Conservation (phyloP, 2,113 vertebrate genomes). For the Galeopterus variegatus region DNA sequence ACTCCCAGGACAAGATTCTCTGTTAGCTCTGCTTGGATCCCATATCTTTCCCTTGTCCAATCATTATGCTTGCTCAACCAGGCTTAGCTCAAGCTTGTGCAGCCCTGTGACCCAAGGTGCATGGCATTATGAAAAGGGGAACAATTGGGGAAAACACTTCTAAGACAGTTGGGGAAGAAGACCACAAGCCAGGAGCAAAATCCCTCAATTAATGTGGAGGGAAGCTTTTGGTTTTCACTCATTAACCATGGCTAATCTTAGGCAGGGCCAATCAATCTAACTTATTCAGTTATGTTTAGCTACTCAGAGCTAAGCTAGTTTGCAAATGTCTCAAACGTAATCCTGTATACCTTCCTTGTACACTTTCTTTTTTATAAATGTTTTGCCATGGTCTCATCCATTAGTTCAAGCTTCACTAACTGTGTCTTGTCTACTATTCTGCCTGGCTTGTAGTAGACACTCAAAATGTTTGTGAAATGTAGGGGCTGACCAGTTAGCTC, state of each 20-base stretch:
- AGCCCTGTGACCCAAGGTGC: too few relatives aligned
- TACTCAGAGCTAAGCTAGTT: not conserved
- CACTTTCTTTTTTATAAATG: not conserved
- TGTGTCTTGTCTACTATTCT: not conserved
- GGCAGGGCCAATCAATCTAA: not conserved
- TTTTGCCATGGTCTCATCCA: not conserved
- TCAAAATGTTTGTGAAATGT: not conserved
- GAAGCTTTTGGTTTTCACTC: not conserved
- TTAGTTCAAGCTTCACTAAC: constrained; percentile 8
- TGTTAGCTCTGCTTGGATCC: not conserved
- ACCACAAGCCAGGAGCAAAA: not conserved
- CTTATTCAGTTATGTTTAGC: not conserved
- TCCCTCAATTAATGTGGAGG: not conserved
- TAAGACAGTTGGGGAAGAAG: not conserved
- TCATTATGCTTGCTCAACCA: not conserved
- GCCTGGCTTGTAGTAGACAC: not conserved
- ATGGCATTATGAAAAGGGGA: not conserved
- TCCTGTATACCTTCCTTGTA: not conserved
- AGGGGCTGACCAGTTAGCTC: too few relatives aligned
- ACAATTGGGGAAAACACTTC: not conserved
- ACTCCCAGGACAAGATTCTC: not conserved
- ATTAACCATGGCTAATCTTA: not conserved
- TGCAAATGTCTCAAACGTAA: not conserved
- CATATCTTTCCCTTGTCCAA: not conserved
- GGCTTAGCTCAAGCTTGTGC: not conserved